These are phyloP conservation scores for Umimayanthus kanabou DNA, from an alignment of 92 coral and sea anemone species.

Conservation along the genomic window DNA sequence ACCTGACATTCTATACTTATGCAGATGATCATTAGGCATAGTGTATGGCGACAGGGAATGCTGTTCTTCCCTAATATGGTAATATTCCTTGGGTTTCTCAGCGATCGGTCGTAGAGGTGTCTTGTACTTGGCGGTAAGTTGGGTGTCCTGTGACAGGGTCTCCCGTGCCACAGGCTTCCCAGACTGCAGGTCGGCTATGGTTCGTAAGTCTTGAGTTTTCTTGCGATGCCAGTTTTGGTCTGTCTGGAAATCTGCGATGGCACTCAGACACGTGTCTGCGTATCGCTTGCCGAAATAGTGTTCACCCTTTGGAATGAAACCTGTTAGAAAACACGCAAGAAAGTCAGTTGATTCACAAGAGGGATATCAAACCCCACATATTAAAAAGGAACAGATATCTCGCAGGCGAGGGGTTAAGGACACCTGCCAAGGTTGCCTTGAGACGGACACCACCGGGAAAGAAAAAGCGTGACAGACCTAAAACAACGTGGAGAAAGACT, in stretches of 20 bases:
- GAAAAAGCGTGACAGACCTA: too few relatives aligned
- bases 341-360: too few relatives aligned
- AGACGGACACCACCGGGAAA: too few relatives aligned
- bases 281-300: slow-evolving; percentile 92
- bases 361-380: too few relatives aligned
- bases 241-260: slow-evolving; percentile 85
- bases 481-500: too few relatives aligned
- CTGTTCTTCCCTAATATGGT: slow-evolving; percentile 71
- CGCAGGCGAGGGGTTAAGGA: not conserved
- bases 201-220: slow-evolving; percentile 78
- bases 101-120: slow-evolving; percentile 78
- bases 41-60: slow-evolving; percentile 92
- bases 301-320: slow-evolving; percentile 94
- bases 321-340: slow-evolving; percentile 38
- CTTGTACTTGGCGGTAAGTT: slow-evolving; percentile 65
- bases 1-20: slow-evolving; percentile 87
- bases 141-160: slow-evolving; percentile 64
- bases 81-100: slow-evolving; percentile 73
- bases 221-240: slow-evolving; percentile 75
- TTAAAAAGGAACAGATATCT: too few relatives aligned
- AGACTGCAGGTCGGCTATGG: slow-evolving; percentile 77
- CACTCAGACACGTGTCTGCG: slow-evolving; percentile 93
- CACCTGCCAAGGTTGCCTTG: too few relatives aligned
- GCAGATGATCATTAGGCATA: slow-evolving; percentile 84
- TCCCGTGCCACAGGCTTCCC: slow-evolving; percentile 78